Conservation (phyloP, 2,797 vertebrate species). For the Pangasius krempfi region DNA sequence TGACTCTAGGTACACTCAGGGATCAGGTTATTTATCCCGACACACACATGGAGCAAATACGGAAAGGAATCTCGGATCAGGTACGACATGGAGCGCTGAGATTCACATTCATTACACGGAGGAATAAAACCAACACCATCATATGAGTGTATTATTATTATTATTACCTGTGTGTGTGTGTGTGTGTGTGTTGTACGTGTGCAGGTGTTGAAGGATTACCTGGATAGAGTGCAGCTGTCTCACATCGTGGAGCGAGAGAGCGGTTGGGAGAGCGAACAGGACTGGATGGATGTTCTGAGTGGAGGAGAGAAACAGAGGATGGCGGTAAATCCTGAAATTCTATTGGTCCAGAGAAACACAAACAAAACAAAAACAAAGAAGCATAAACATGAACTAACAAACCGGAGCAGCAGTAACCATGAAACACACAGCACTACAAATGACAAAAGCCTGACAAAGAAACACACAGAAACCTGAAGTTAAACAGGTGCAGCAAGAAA, state of each 20-base stretch:
- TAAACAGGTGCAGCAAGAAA: neutral
- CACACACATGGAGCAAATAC: constrained; percentile 79
- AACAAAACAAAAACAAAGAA: neutral
- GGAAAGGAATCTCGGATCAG: constrained; percentile 82
- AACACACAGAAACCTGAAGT: neutral
- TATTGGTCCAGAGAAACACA: constrained; percentile 1
- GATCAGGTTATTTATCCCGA: constrained; percentile 90
- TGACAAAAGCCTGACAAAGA: too few relatives aligned
- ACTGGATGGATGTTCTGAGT: constrained; percentile 99
- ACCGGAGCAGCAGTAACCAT: neutral
- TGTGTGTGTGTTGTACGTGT: neutral
- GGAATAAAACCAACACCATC: neutral
- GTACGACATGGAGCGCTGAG: constrained; percentile 61
- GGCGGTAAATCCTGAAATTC: constrained; percentile 75
- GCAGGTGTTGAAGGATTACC: constrained; percentile 92
- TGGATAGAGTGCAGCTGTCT: constrained; percentile 94
- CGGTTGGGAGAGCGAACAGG: constrained; percentile 91
- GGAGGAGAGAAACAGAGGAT: constrained; percentile 98
- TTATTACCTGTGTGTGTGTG: neutral
- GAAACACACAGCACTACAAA: neutral
- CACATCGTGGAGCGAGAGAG: constrained; percentile 93
- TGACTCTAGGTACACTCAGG: constrained; percentile 85
- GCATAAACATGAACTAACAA: neutral
- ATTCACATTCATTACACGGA: neutral
- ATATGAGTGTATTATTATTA: neutral